These are phyloP conservation scores for Patiria pectinifera DNA, from an alignment of 53 echinoderm and acorn worm genomes.

Conservation along the genomic window DNA sequence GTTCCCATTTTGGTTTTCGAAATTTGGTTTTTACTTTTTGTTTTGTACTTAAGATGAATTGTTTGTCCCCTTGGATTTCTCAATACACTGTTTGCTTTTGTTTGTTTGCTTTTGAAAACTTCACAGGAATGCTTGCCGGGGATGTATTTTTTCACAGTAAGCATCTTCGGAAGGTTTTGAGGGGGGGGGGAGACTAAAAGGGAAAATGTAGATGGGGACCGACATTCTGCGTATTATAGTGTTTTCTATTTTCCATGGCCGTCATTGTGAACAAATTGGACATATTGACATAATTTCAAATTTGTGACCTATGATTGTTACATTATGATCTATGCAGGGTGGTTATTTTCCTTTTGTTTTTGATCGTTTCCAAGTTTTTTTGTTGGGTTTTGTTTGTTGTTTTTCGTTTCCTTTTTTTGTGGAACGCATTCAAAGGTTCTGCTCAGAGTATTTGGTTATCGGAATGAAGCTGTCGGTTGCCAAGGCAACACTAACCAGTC, in stretches of 20 bases:
- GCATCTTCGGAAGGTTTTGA: too few relatives aligned
- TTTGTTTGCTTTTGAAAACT: neutral
- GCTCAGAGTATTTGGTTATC: slow-evolving; percentile 17
- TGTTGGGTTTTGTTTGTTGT: neutral
- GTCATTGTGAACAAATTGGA: neutral
- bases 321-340: slow-evolving; percentile 64
- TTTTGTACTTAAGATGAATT: neutral
- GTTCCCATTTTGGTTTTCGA: neutral
- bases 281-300: neutral
- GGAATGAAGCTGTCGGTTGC: neutral
- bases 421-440: slow-evolving; percentile 29
- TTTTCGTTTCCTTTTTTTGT: neutral
- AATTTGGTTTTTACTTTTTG: neutral
- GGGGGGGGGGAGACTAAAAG: too few relatives aligned
- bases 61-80: neutral
- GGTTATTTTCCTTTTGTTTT: neutral
- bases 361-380: neutral
- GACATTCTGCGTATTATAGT: too few relatives aligned
- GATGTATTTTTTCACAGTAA: neutral
- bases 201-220: too few relatives aligned
- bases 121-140: neutral
- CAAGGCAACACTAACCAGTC: neutral
- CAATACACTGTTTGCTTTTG: neutral
- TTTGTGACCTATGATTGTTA: neutral
- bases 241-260: neutral